phyloP scores from a whole-genome alignment of 2,113 vertebrate genomes.

The Macaca nemestrina region DNA sequence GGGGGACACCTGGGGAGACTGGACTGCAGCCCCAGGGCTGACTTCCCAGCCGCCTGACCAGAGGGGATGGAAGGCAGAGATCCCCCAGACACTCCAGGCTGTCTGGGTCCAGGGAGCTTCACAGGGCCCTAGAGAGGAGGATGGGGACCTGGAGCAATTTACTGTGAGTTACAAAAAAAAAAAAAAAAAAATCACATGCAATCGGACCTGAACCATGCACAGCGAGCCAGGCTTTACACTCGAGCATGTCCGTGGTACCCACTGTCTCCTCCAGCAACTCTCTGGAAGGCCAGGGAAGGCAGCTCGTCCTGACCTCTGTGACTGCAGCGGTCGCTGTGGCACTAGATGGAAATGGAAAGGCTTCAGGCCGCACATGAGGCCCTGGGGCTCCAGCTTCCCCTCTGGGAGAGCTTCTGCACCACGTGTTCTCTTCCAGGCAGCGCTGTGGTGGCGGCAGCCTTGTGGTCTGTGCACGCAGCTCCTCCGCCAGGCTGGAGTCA shows the following conservation, averaged over 20 bases:
- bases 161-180: neutral
- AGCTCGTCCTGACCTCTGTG: constrained; percentile 64
- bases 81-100: neutral
- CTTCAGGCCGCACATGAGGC: constrained; percentile 80
- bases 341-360: constrained; percentile 80
- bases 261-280: constrained; percentile 76
- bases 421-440: constrained; percentile 71
- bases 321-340: neutral
- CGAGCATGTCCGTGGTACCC: rapidly evolving
- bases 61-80: neutral
- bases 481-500: neutral
- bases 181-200: too few species aligned
- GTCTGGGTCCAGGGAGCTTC: neutral
- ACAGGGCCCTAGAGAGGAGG: neutral
- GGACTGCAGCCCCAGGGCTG: neutral
- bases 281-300: constrained; percentile 73
- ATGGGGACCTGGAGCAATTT: neutral
- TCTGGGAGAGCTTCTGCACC: constrained; percentile 56
- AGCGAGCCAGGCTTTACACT: neutral
- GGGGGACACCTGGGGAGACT: neutral
- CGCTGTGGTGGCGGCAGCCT: constrained; percentile 47
- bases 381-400: constrained; percentile 79
- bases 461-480: neutral
- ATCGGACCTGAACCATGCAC: rapidly evolving
- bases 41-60: neutral